Base-by-base conservation (phyloP, 2,888 invertebrate species). In the Caenorhabditis sp. region DNA sequence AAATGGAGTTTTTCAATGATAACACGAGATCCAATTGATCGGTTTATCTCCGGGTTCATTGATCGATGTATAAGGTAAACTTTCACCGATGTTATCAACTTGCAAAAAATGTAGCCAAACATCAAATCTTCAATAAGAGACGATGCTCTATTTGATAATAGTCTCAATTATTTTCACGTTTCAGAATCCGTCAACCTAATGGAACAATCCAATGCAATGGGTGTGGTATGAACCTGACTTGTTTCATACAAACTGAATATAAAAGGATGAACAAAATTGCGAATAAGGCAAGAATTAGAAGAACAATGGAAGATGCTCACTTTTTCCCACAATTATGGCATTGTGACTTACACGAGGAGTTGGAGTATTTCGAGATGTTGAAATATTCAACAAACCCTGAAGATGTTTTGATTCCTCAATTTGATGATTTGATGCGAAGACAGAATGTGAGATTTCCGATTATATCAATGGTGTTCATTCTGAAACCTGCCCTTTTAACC, bases 301-400 rank as follows among this genome's bases (percentile, higher is more conserved):
- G 69, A 53, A 70, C 77, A 23, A 77, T 78, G 63, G 82, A 83
- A 62, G 82, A 83, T 61, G 65, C 73, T 1, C 75, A 75, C 43
- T 83, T 83, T 61, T 82, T 83, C 55, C 83, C 83, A 12, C 83
- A 83, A 67, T 66, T 75, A 60, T 83, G 83, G 74, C 69, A 69
- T 61, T 74, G 74, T 49, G 69, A 66, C 36, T 54, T 74, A 49
- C 55, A 69, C 31, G 61, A 69, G 1, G 74, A 74, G 12, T 24
- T 59, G 0, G 69, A 69, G 10, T 63, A 53, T 54, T 74, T 63
- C 21, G 69, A 71, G n/a, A 69, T 73, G 27, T 43, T 78, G 12
- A 76, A 62, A 19, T 78, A 76, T 49, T 78, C 78, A 0, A 58
- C 31, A n/a, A 70, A 76, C 36, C 51, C 78, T 1, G 69, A 75